Evolutionary conservation across 1,140 invertebrate genomes (phyloP).

Genomic region (Drosophila varians): DNA sequence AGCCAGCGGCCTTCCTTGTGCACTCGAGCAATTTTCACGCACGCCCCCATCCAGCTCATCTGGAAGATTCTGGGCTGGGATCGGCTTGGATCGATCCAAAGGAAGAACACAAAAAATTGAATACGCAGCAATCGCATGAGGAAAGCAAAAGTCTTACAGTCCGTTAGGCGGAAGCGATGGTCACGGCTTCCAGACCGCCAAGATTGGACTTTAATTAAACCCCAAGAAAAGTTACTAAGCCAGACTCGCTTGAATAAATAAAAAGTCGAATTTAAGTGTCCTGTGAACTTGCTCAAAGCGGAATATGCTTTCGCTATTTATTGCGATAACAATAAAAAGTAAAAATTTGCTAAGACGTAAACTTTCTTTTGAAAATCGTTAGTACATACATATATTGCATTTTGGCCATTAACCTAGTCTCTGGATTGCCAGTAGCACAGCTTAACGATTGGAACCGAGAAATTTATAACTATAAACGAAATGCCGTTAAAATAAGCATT

Average conservation of each 20-base stretch:
- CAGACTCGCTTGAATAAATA: too few relatives aligned
- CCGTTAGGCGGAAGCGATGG: slow-evolving; percentile 28
- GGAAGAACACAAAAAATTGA: neutral
- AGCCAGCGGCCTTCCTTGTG: slow-evolving; percentile 74
- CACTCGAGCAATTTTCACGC: slow-evolving; percentile 66
- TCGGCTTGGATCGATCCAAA: neutral
- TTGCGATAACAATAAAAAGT: neutral
- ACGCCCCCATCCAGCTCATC: slow-evolving; percentile 52
- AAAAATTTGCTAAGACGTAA: too few relatives aligned
- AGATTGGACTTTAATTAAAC: slow-evolving; percentile 25
- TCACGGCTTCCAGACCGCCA: neutral
- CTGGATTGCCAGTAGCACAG: neutral
- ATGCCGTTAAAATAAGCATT: neutral
- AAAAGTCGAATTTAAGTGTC: neutral
- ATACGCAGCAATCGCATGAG: slow-evolving; percentile 37
- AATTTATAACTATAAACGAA: neutral
- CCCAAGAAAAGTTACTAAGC: neutral
- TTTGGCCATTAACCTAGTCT: neutral
- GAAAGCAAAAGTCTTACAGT: slow-evolving; percentile 47
- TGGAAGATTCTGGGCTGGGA: slow-evolving; percentile 9
- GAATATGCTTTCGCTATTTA: neutral
- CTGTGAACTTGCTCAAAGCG: neutral
- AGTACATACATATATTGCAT: too few relatives aligned
- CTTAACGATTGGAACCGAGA: slow-evolving; percentile 2
- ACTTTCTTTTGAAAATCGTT: too few relatives aligned